phyloP scores from a whole-genome alignment of 2,888 invertebrate species.

The Acleris cristana region DNA sequence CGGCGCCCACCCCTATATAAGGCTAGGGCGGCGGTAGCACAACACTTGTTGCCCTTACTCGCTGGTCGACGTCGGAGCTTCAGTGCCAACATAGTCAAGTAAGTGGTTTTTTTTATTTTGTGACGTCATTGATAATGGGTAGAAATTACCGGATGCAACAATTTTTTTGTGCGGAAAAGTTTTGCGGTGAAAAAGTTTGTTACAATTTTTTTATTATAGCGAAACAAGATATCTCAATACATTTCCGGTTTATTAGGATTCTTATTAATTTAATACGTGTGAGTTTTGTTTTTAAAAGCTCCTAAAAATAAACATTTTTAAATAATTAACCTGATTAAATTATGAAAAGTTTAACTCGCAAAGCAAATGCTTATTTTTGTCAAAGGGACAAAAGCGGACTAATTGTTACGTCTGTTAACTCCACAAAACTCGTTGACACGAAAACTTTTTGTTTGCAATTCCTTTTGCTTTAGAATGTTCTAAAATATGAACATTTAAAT shows the following conservation, averaged over 20 bases:
- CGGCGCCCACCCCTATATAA: constrained; percentile 76
- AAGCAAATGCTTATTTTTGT: constrained; percentile 8
- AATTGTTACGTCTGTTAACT: constrained; percentile 17
- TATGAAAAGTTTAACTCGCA: background rate
- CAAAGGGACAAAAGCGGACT: constrained; percentile 13
- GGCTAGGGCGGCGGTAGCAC: constrained; percentile 69
- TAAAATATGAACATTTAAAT: background rate
- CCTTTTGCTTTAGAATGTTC: background rate
- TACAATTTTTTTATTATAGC: background rate
- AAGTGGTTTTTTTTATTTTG: constrained; percentile 50
- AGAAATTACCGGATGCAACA: background rate
- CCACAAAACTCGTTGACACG: constrained; percentile 15
- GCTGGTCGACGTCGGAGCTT: constrained; percentile 51
- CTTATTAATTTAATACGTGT: no score
- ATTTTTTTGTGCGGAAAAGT: background rate
- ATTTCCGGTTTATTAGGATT: no score
- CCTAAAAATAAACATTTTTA: no score
- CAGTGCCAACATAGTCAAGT: constrained; percentile 61
- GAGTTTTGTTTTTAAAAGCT: no score
- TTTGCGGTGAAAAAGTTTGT: background rate
- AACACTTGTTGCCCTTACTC: constrained; percentile 76
- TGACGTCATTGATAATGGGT: background rate
- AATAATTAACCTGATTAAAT: background rate
- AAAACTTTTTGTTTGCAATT: constrained; percentile 18
- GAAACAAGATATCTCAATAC: background rate